Conservation (phyloP, 2,888 invertebrate genomes). For the Nomada goodeniana region DNA sequence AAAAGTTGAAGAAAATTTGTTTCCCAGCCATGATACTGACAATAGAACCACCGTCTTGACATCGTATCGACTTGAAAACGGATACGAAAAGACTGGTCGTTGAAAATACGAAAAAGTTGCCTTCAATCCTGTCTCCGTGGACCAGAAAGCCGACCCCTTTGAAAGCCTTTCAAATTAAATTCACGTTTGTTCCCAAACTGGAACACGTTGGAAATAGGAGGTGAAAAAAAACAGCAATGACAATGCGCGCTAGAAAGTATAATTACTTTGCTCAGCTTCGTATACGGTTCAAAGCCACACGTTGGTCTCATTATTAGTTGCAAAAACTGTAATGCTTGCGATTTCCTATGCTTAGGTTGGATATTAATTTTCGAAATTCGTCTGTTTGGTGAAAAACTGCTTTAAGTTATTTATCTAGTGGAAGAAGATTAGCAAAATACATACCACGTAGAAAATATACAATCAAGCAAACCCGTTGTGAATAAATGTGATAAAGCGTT, state of each 20-base stretch:
- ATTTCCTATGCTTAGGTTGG: too few species aligned
- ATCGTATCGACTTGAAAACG: background rate
- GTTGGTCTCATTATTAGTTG: background rate
- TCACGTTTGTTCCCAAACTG: constrained; percentile 10
- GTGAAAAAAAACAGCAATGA: background rate
- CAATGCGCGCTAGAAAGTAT: background rate
- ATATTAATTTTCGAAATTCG: too few species aligned
- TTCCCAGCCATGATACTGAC: background rate
- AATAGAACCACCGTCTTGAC: background rate
- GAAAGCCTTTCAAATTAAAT: constrained; percentile 26
- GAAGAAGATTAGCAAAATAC: too few species aligned
- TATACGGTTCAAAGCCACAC: too few species aligned
- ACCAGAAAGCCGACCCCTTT: background rate
- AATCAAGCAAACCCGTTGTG: too few species aligned
- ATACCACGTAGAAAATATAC: too few species aligned
- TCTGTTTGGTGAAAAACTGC: too few species aligned
- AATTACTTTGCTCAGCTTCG: constrained; percentile 3
- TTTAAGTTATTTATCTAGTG: too few species aligned
- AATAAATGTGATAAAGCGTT: too few species aligned
- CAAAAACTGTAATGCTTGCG: too few species aligned
- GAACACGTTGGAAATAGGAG: constrained; percentile 3
- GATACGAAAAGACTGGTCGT: background rate
- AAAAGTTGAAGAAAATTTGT: constrained; percentile 19
- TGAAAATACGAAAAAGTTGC: constrained; percentile 30
- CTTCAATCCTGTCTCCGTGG: constrained; percentile 2